Conservation (phyloP, 2,797 vertebrate genomes). For the Anas flavirostris region DNA sequence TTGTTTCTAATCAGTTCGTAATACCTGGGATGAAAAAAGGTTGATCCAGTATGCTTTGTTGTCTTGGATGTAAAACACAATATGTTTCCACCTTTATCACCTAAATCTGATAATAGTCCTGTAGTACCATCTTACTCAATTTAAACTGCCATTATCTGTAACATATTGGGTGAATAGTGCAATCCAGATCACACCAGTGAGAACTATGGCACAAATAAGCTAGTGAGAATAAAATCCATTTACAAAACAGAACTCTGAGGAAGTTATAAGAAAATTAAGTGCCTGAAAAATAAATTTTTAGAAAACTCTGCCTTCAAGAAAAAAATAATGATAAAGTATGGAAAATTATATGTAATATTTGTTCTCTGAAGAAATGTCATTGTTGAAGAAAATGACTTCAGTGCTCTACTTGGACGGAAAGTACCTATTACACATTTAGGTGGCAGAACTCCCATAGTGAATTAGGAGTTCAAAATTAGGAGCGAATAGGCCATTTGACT, state of each 20-base stretch:
- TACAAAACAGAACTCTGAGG: neutral
- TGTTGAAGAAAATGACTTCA: neutral
- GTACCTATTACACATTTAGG: neutral
- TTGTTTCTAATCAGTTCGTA: neutral
- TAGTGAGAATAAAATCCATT: neutral
- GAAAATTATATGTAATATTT: neutral
- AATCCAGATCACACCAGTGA: neutral
- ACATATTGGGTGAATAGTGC: neutral
- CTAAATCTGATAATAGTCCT: neutral
- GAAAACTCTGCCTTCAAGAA: neutral
- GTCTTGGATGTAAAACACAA: neutral
- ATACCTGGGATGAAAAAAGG: neutral
- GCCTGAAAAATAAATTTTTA: neutral
- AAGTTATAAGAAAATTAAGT: neutral
- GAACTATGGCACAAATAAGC: neutral
- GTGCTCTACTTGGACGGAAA: neutral
- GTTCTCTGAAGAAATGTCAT: neutral
- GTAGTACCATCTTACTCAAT: neutral
- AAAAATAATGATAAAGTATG: neutral
- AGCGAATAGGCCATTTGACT: neutral
- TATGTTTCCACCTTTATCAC: neutral
- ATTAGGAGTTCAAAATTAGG: neutral
- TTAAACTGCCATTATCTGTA: neutral
- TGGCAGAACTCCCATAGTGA: neutral
- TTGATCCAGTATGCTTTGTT: neutral